Evolutionary conservation across 1,140 invertebrate species (phyloP).

Genomic region (Hyles euphorbiae): DNA sequence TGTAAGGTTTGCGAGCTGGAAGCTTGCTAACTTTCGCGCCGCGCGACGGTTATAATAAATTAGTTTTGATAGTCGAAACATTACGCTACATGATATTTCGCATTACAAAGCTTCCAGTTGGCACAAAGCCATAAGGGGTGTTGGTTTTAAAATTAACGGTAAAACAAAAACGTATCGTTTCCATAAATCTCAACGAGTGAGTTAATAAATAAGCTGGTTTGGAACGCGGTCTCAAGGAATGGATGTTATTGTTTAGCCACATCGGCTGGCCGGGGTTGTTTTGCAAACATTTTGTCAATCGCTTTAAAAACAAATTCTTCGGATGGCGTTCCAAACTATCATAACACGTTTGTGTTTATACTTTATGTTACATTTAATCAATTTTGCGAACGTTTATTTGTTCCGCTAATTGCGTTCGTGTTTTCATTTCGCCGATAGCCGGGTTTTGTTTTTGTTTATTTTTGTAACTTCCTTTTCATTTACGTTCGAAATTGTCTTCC

Average conservation of each 20-base stretch:
- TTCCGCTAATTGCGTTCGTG: conserved; percentile 48
- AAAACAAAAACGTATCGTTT: conserved; percentile 70
- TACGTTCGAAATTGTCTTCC: conserved; percentile 4
- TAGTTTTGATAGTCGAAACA: conserved; percentile 14
- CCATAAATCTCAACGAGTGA: conserved; percentile 57
- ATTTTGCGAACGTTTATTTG: conserved; percentile 25
- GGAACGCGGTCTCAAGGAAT: conserved; percentile 45
- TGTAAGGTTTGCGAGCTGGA: conserved; percentile 58
- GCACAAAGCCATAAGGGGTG: conserved; percentile 70
- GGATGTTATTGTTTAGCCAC: conserved; percentile 58
- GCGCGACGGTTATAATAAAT: conserved; percentile 5
- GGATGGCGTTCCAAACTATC: conserved; percentile 64
- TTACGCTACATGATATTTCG: conserved; percentile 31
- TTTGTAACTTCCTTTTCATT: conserved; percentile 4
- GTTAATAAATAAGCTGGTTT: conserved; percentile 44
- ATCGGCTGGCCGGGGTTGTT: conserved; percentile 59
- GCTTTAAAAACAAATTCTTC: conserved; percentile 53
- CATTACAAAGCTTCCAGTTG: conserved; percentile 61
- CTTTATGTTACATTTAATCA: conserved; percentile 36
- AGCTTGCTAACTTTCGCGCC: conserved; percentile 32
- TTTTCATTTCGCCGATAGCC: conserved; percentile 23
- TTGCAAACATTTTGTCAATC: conserved; percentile 61
- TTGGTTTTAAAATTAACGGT: conserved; percentile 65
- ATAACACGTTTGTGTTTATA: conserved; percentile 70
- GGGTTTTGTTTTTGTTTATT: neutral